Evolutionary conservation across 2,888 invertebrate species (phyloP).

Genomic region (Sarcophaga rosellei): DNA sequence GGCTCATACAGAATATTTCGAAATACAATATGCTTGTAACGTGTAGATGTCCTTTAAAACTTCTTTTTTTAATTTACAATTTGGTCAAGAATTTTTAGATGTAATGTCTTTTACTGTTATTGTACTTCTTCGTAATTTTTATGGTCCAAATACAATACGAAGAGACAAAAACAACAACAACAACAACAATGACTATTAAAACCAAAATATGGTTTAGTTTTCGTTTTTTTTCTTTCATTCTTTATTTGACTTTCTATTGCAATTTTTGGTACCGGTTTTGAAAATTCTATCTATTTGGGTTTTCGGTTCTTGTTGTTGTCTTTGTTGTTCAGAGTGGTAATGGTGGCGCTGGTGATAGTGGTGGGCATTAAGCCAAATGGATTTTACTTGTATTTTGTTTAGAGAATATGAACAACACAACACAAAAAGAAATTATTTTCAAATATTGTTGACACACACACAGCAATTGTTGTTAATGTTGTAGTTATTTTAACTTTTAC

Average conservation of each 20-base stretch:
- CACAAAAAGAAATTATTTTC: too few relatives aligned
- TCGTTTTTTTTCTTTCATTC: background rate
- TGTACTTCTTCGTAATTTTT: conserved; percentile 37
- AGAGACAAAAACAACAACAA: too few relatives aligned
- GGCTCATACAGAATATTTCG: conserved; percentile 2
- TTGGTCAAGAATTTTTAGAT: too few relatives aligned
- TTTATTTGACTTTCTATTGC: conserved; percentile 11
- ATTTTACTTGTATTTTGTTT: conserved; percentile 51
- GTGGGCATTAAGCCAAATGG: conserved; percentile 65
- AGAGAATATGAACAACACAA: too few relatives aligned
- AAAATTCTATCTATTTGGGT: conserved; percentile 6
- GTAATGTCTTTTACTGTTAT: background rate
- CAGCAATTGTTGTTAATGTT: too few relatives aligned
- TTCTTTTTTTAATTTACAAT: too few relatives aligned
- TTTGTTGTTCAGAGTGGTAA: background rate
- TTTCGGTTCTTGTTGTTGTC: background rate
- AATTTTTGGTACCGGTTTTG: background rate
- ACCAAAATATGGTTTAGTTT: conserved; percentile 10
- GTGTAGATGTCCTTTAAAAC: background rate
- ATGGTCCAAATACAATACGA: background rate
- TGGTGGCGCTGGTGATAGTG: too few relatives aligned
- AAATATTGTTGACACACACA: too few relatives aligned
- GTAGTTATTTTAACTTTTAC: too few relatives aligned
- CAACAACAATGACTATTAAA: background rate
- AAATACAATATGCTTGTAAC: too few relatives aligned